phyloP scores from a whole-genome alignment of 2,113 vertebrate species.

The Dromas ardeola region DNA sequence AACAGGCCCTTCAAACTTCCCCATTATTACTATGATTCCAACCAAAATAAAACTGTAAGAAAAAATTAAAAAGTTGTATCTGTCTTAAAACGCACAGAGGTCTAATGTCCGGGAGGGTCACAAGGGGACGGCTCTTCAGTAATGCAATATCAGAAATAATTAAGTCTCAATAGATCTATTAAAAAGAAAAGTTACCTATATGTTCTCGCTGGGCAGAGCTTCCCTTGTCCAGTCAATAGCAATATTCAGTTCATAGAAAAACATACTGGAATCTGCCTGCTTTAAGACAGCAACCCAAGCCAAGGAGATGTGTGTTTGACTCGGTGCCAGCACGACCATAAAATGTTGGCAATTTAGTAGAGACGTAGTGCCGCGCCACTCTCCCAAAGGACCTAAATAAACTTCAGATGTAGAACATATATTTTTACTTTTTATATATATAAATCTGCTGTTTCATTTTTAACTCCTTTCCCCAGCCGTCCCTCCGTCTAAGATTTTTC shows the following conservation, averaged over 20 bases:
- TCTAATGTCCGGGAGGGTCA: background rate
- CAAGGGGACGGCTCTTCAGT: background rate
- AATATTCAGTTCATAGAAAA: conserved; percentile 64
- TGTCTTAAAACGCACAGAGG: background rate
- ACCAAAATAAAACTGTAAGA: background rate
- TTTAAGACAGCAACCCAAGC: conserved; percentile 40
- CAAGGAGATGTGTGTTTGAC: conserved; percentile 77
- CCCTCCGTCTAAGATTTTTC: background rate
- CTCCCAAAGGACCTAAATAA: conserved; percentile 81
- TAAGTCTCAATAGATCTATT: background rate
- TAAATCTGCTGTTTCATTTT: conserved; percentile 66
- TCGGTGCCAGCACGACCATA: conserved; percentile 76
- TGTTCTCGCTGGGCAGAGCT: conserved; percentile 11
- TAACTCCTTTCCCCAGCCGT: conserved; percentile 42
- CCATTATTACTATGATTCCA: background rate
- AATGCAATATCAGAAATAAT: background rate
- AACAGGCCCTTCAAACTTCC: background rate
- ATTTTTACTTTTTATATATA: conserved; percentile 64
- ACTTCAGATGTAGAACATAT: conserved; percentile 84
- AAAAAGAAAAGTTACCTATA: conserved; percentile 13
- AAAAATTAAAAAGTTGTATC: background rate
- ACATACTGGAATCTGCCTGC: conserved; percentile 59
- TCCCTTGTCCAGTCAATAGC: conserved; percentile 33
- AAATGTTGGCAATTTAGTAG: conserved; percentile 82
- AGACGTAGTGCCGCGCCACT: conserved; percentile 77